These are phyloP conservation scores for Dipodomys merriami DNA, from an alignment of 2,113 vertebrate genomes.

Conservation along the genomic window DNA sequence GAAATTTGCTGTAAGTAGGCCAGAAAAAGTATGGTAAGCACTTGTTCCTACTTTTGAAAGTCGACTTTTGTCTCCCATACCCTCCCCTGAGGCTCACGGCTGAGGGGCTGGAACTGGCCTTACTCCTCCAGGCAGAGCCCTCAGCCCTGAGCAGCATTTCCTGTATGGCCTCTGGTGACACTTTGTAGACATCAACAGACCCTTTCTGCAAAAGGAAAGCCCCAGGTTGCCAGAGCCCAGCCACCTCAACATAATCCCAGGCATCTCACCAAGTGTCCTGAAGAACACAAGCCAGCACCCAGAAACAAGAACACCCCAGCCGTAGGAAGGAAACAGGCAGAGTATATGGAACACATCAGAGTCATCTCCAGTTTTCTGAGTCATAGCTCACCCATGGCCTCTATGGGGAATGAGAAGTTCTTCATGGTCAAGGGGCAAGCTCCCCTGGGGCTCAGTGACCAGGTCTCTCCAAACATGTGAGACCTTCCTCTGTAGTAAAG, in stretches of 20 bases:
- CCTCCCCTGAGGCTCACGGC: background rate
- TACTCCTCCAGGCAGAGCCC: background rate
- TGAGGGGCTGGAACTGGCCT: background rate
- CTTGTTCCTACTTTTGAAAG: background rate
- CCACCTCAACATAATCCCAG: no score
- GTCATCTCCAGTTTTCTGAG: background rate
- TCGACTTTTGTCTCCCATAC: background rate
- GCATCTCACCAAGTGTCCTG: background rate
- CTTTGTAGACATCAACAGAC: background rate
- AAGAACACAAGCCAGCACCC: background rate
- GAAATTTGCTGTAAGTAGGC: slow-evolving; percentile 24
- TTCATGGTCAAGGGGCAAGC: background rate
- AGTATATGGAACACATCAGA: background rate
- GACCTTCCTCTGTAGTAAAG: background rate
- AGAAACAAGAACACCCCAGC: background rate
- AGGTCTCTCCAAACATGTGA: background rate
- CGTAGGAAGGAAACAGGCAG: background rate
- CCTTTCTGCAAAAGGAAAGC: background rate
- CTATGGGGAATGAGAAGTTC: background rate
- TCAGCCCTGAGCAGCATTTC: background rate
- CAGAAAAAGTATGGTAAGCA: background rate
- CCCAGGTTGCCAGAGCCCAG: background rate
- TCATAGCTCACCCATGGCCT: background rate
- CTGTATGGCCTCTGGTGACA: background rate
- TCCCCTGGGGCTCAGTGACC: background rate